Conservation (phyloP, 30 jellyfish, hydroid and myxozoan genomes). For the Sanderia malayensis region DNA sequence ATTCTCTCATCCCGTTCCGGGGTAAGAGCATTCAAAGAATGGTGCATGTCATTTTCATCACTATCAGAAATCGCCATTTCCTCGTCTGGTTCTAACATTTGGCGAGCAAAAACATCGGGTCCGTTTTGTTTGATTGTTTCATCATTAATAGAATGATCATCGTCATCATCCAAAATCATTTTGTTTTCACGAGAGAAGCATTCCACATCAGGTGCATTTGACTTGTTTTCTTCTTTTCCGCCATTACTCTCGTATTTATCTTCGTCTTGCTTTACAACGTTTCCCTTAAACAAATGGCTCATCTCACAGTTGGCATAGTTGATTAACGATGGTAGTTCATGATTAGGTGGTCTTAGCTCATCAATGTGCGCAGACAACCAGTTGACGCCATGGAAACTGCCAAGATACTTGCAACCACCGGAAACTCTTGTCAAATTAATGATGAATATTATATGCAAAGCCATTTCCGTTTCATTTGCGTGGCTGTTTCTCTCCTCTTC, state of each 20-base stretch:
- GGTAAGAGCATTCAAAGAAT: no score
- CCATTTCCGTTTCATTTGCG: background rate
- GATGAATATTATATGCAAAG: conserved; percentile 38
- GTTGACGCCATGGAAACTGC: conserved; percentile 49
- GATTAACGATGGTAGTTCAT: conserved; percentile 52
- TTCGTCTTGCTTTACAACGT: background rate
- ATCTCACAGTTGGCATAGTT: conserved; percentile 27
- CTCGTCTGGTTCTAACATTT: background rate
- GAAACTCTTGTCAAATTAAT: conserved; percentile 46
- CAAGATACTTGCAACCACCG: conserved; percentile 43
- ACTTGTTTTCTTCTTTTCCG: background rate
- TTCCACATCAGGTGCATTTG: background rate
- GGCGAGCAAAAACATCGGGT: no score
- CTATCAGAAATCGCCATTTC: background rate
- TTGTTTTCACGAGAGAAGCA: background rate
- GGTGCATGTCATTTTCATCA: no score
- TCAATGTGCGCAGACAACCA: conserved; percentile 77
- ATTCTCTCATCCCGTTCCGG: no score
- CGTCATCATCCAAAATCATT: background rate
- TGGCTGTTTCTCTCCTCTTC: conserved; percentile 25
- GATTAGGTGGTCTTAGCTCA: conserved; percentile 69
- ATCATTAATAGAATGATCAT: no score
- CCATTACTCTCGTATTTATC: background rate
- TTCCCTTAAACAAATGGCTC: conserved; percentile 31
- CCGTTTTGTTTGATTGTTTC: no score